These are phyloP conservation scores for Drosophila persimilis DNA, from an alignment of 1,140 invertebrate genomes.

Conservation along the genomic window DNA sequence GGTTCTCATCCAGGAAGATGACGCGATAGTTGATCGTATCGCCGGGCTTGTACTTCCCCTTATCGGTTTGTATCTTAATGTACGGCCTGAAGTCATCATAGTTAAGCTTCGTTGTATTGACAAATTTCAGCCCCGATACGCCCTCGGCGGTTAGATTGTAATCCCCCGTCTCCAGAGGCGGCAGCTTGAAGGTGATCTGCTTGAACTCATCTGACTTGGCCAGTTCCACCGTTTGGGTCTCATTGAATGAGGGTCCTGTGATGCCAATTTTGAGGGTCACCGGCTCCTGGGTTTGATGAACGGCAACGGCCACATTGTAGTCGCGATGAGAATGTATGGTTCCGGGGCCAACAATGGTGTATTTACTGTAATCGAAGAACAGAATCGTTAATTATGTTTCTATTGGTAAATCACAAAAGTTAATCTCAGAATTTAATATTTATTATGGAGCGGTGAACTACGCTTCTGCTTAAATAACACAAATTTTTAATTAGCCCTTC, in stretches of 20 bases:
- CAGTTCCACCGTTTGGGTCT: conserved; percentile 87
- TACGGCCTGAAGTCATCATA: conserved; percentile 88
- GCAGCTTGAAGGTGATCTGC: conserved; percentile 89
- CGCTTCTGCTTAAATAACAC: background rate
- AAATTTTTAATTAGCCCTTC: background rate
- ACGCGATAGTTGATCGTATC: conserved; percentile 93
- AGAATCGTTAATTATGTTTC: conserved; percentile 5
- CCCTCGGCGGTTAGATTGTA: conserved; percentile 91
- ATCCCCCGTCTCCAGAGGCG: conserved; percentile 89
- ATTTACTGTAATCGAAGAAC: conserved; percentile 77
- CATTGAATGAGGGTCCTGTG: conserved; percentile 88
- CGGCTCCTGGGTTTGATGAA: conserved; percentile 85
- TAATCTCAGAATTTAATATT: background rate
- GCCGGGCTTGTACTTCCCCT: conserved; percentile 95
- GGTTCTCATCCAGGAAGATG: conserved; percentile 90
- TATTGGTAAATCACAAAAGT: background rate
- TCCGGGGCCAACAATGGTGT: conserved; percentile 92
- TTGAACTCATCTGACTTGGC: conserved; percentile 86
- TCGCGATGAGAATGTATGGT: conserved; percentile 91
- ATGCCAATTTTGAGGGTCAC: conserved; percentile 89
- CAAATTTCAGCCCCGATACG: conserved; percentile 91
- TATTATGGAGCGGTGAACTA: no score
- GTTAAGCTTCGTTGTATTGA: conserved; percentile 96
- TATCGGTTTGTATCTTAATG: conserved; percentile 96
- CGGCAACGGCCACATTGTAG: conserved; percentile 91